Evolutionary conservation across 2,888 invertebrate genomes (phyloP).

Genomic region (Urechis unicinctus): DNA sequence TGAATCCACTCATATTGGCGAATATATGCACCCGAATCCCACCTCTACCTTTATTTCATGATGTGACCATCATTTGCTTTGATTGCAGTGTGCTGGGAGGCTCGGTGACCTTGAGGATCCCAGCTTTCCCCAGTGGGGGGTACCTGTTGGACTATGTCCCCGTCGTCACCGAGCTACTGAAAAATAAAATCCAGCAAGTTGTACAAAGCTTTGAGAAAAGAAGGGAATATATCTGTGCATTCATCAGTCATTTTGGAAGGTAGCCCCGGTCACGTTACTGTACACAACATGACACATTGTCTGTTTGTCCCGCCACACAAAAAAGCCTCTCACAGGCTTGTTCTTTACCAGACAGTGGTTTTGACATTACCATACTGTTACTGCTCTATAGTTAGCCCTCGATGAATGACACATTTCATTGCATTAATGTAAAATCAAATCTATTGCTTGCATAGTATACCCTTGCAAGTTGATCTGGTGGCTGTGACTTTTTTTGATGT

Average conservation of each 20-base stretch:
- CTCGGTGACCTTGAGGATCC: constrained; percentile 50
- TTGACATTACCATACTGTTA: no score
- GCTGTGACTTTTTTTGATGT: neutral
- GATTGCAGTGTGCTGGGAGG: constrained; percentile 50
- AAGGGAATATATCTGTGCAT: constrained; percentile 52
- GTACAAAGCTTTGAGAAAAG: constrained; percentile 49
- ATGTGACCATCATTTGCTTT: no score
- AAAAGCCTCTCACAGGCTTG: no score
- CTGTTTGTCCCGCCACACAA: no score
- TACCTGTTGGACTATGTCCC: constrained; percentile 50
- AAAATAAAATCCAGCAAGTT: constrained; percentile 43
- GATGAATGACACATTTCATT: no score
- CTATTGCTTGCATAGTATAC: no score
- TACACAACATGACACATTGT: neutral
- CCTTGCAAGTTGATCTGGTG: no score
- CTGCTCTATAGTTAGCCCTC: no score
- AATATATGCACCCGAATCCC: neutral
- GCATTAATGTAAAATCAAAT: no score
- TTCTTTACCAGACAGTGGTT: no score
- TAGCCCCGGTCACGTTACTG: constrained; percentile 16
- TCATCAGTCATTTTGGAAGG: constrained; percentile 51
- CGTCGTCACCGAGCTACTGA: constrained; percentile 40
- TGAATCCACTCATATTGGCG: no score
- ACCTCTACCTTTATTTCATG: neutral
- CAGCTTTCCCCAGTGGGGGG: constrained; percentile 50